phyloP scores from a whole-genome alignment of 2,888 invertebrate genomes.

The Cheilosia scutellata region DNA sequence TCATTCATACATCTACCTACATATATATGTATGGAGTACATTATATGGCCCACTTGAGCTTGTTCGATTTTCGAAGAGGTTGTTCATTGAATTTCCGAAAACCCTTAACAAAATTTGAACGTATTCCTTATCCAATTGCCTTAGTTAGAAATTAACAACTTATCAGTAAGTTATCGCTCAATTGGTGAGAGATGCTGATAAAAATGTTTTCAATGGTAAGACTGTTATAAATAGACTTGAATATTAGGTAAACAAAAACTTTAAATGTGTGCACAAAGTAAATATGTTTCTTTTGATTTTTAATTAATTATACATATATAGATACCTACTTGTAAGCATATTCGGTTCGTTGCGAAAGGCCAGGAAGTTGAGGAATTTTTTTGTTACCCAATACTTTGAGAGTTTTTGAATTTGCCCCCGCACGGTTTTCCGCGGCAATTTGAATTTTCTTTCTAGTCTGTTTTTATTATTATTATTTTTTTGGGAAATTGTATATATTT shows the following conservation, averaged over 20 bases:
- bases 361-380: conserved; percentile 14
- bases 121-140: conserved; percentile 50
- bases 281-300: conserved; percentile 55
- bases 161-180: conserved; percentile 67
- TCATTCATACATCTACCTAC: background rate
- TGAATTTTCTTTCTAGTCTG: background rate
- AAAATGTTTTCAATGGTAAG: conserved; percentile 39
- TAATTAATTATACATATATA: conserved; percentile 50
- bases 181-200: conserved; percentile 52
- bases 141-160: conserved; percentile 46
- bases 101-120: conserved; percentile 9
- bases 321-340: background rate
- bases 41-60: conserved; percentile 3
- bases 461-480: too few species aligned
- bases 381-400: conserved; percentile 41
- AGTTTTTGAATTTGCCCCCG: conserved; percentile 25
- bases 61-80: conserved; percentile 14
- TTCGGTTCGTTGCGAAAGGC: conserved; percentile 25
- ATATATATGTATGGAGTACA: background rate
- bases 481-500: conserved; percentile 4
- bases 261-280: conserved; percentile 41
- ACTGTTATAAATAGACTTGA: conserved; percentile 58
- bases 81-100: conserved; percentile 38
- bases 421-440: conserved; percentile 3
- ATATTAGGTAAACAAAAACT: conserved; percentile 60